Conservation (phyloP, 2,797 vertebrate genomes). For the Uromys caudimaculatus region DNA sequence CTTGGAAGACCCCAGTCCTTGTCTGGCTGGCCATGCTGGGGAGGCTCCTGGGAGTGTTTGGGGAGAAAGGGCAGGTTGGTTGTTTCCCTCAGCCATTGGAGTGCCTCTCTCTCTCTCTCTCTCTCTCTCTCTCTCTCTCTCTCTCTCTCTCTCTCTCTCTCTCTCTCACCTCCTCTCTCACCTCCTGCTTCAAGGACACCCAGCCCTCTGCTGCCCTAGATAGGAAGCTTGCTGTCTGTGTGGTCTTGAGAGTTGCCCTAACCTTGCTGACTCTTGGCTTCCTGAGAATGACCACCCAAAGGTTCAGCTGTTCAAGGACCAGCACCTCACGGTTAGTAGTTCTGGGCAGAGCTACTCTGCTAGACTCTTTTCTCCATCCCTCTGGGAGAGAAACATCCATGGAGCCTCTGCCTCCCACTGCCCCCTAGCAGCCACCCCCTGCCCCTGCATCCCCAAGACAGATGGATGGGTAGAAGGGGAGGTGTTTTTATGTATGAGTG, state of each 20-base stretch:
- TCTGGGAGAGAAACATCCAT: not conserved
- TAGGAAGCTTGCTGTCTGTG: not conserved
- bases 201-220: not conserved
- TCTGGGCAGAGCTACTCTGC: not conserved
- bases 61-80: not conserved
- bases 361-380: not conserved
- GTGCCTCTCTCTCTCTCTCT: not conserved
- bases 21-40: not conserved
- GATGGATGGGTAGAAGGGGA: not conserved
- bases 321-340: not conserved
- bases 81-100: not conserved
- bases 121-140: too few relatives aligned
- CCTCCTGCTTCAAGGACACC: not conserved
- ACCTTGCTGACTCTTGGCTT: not conserved
- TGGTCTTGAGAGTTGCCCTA: not conserved
- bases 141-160: too few relatives aligned
- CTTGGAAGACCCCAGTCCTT: not conserved
- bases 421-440: accelerated
- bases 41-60: not conserved
- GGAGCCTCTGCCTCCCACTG: not conserved
- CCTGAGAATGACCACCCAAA: not conserved
- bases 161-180: not conserved
- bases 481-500: not conserved
- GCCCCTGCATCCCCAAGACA: not conserved
- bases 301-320: not conserved